phyloP scores from a whole-genome alignment of 2,797 vertebrate genomes.

The Coranthus polyacanthus region DNA sequence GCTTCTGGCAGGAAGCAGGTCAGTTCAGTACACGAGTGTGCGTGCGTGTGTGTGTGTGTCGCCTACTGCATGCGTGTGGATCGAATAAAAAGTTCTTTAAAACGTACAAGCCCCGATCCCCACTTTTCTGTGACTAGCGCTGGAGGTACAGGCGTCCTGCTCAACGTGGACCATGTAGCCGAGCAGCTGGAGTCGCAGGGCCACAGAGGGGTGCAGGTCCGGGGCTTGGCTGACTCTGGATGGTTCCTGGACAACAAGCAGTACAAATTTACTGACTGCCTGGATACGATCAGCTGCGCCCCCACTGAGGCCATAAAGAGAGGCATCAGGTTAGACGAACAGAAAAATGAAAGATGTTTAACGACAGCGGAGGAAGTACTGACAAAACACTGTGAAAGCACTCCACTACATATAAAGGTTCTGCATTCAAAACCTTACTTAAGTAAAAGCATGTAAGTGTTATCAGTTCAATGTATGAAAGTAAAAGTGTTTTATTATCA shows the following conservation, averaged over 20 bases:
- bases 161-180: conserved; percentile 94
- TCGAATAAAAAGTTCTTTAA: neutral
- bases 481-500: too few relatives aligned
- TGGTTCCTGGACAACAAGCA: conserved; percentile 95
- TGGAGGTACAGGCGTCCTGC: conserved; percentile 92
- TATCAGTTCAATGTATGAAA: too few relatives aligned
- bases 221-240: conserved; percentile 91
- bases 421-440: too few relatives aligned
- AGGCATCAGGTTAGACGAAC: conserved; percentile 81
- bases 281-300: conserved; percentile 89
- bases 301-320: conserved; percentile 85
- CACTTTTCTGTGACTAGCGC: conserved; percentile 79
- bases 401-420: too few relatives aligned
- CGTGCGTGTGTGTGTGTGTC: conserved; percentile 10
- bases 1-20: conserved; percentile 96
- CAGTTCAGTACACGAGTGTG: conserved; percentile 12
- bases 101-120: neutral
- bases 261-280: conserved; percentile 90
- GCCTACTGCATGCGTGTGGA: too few relatives aligned
- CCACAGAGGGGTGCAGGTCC: conserved; percentile 87
- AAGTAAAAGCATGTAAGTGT: too few relatives aligned
- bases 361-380: neutral
- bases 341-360: neutral
- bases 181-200: conserved; percentile 91
- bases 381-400: too few relatives aligned